Conservation (phyloP, 2,888 invertebrate genomes). For the Napeogenes sylphis region DNA sequence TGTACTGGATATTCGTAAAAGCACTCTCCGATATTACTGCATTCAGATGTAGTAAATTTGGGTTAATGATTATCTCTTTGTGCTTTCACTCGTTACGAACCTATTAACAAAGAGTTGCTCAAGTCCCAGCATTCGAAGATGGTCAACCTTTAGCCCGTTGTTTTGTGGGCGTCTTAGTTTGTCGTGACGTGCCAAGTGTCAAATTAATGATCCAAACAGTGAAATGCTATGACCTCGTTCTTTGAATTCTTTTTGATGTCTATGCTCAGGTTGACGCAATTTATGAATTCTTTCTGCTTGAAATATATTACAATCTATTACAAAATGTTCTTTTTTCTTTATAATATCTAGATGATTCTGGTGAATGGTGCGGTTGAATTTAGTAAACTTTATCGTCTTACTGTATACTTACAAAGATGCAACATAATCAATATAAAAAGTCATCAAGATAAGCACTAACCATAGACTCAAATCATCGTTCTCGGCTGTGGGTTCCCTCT, state of each 20-base stretch:
- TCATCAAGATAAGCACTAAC: no score
- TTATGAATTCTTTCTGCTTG: slow-evolving; percentile 15
- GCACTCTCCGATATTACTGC: no score
- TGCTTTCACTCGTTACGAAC: slow-evolving; percentile 52
- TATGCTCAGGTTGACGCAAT: slow-evolving; percentile 34
- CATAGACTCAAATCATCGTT: slow-evolving; percentile 5
- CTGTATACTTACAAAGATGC: background rate
- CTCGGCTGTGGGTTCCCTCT: slow-evolving; percentile 24
- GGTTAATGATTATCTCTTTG: slow-evolving; percentile 32
- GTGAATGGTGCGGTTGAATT: no score
- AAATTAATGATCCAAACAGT: slow-evolving; percentile 72
- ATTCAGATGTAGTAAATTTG: slow-evolving; percentile 20
- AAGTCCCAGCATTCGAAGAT: slow-evolving; percentile 52
- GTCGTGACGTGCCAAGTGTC: slow-evolving; percentile 69
- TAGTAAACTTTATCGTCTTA: no score
- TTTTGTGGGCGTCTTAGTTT: slow-evolving; percentile 59
- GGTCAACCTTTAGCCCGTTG: slow-evolving; percentile 66
- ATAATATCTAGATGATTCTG: no score
- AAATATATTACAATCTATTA: background rate
- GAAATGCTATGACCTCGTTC: slow-evolving; percentile 50
- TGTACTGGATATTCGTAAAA: no score
- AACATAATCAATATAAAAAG: no score
- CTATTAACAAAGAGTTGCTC: slow-evolving; percentile 63
- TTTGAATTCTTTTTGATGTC: slow-evolving; percentile 35
- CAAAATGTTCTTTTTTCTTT: no score